Evolutionary conservation across 1,140 invertebrate species (phyloP).

Genomic region (Lasaia peninsularis): DNA sequence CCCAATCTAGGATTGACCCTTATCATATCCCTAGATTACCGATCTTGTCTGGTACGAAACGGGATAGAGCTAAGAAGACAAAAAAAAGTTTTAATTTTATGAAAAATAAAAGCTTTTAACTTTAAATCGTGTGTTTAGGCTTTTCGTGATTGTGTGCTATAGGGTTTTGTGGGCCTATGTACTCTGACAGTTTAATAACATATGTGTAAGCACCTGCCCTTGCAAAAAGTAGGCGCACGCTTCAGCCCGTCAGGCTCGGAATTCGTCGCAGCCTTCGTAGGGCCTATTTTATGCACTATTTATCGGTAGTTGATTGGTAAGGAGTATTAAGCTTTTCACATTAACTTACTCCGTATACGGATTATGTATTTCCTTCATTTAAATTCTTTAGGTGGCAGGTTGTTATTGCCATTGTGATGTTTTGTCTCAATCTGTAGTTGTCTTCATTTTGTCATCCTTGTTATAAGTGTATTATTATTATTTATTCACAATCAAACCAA

Average conservation of each 20-base stretch:
- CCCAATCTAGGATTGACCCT: too few relatives aligned
- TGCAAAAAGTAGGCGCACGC: slow-evolving; percentile 73
- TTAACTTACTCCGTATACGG: slow-evolving; percentile 25
- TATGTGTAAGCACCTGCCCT: slow-evolving; percentile 67
- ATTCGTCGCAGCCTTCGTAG: slow-evolving; percentile 64
- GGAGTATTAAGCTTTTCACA: slow-evolving; percentile 51
- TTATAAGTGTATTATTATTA: not conserved
- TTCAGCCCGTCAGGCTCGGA: slow-evolving; percentile 65
- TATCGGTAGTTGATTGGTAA: slow-evolving; percentile 72
- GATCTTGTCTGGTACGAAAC: too few relatives aligned
- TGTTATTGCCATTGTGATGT: not conserved
- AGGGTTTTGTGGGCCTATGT: slow-evolving; percentile 39
- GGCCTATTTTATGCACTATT: slow-evolving; percentile 70
- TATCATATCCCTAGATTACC: too few relatives aligned
- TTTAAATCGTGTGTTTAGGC: not conserved
- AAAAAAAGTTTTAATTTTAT: not conserved
- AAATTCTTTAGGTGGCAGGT: slow-evolving; percentile 30
- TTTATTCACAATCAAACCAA: too few relatives aligned
- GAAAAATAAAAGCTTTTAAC: not conserved
- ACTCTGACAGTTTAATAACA: slow-evolving; percentile 75
- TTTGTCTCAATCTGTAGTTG: slow-evolving; percentile 5
- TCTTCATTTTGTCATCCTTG: not conserved
- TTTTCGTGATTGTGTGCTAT: slow-evolving; percentile 35
- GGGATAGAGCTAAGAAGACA: too few relatives aligned
- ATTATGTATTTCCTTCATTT: slow-evolving; percentile 24